These are phyloP conservation scores for Pipra filicauda DNA, from an alignment of 2,113 vertebrate genomes.

Conservation along the genomic window DNA sequence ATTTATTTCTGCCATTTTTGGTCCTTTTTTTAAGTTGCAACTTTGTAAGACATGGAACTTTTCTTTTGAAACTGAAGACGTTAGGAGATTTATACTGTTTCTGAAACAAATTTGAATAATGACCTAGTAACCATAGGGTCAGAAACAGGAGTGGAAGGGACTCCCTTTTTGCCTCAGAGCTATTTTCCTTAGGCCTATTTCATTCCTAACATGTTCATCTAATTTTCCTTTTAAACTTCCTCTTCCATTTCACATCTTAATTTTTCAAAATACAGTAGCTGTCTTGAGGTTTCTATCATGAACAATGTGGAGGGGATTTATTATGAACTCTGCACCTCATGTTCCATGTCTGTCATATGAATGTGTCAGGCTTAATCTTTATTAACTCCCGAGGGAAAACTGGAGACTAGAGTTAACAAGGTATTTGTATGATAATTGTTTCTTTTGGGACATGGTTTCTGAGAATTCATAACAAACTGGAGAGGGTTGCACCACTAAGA, in stretches of 20 bases:
- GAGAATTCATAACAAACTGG: slow-evolving; percentile 2
- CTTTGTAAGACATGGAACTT: background rate
- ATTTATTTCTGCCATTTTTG: background rate
- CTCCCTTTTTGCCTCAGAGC: background rate
- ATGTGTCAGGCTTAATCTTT: slow-evolving; percentile 17
- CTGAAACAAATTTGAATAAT: background rate
- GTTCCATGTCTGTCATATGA: background rate
- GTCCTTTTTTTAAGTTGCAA: background rate
- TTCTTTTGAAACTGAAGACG: background rate
- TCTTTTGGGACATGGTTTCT: slow-evolving; percentile 11
- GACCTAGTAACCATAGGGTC: background rate
- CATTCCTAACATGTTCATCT: background rate
- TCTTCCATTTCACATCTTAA: background rate
- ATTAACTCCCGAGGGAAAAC: background rate
- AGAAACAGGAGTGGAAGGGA: background rate
- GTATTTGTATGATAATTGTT: slow-evolving; percentile 41
- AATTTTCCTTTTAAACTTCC: background rate
- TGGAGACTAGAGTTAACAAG: background rate
- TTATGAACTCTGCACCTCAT: background rate
- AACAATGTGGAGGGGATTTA: background rate
- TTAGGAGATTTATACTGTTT: background rate
- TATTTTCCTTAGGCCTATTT: background rate
- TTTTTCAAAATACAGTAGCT: background rate
- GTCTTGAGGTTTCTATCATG: background rate
- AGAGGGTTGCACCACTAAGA: background rate